phyloP scores from a whole-genome alignment of 2,888 invertebrate genomes.

The Epinotia demarniana region DNA sequence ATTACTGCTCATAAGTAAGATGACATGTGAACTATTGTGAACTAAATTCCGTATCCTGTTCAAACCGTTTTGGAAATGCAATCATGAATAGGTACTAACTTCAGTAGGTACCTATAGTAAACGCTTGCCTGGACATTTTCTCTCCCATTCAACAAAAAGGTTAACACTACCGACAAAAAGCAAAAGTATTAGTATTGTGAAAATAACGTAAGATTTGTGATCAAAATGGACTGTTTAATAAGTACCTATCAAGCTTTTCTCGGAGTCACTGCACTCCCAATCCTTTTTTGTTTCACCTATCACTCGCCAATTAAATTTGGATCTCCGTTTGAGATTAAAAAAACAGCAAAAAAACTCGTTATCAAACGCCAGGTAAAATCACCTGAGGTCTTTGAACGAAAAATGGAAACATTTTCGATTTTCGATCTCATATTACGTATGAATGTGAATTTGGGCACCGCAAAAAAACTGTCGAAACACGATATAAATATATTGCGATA shows the following conservation, averaged over 20 bases:
- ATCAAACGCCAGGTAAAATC: conserved; percentile 46
- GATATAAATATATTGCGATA: conserved; percentile 30
- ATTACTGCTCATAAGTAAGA: too few species aligned
- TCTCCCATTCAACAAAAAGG: too few species aligned
- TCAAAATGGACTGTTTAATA: not conserved
- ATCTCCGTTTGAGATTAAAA: conserved; percentile 25
- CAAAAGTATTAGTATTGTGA: too few species aligned
- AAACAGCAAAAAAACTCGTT: conserved; percentile 17
- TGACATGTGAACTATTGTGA: too few species aligned
- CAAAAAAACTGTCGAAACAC: conserved; percentile 28
- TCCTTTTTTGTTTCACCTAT: conserved; percentile 11
- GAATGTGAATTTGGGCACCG: conserved; percentile 27
- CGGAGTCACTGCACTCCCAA: conserved; percentile 11
- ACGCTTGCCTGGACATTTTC: too few species aligned
- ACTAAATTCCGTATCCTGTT: too few species aligned
- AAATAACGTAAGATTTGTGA: not conserved
- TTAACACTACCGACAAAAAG: too few species aligned
- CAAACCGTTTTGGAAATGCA: too few species aligned
- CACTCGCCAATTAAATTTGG: conserved; percentile 25
- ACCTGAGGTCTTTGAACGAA: conserved; percentile 50
- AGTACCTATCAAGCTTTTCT: not conserved
- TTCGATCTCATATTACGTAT: conserved; percentile 22
- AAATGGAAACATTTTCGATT: conserved; percentile 38
- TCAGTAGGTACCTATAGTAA: too few species aligned
- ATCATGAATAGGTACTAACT: too few species aligned